These are phyloP conservation scores for Actinia tenebrosa DNA, from an alignment of 64 coral and sea anemone species.

Conservation along the genomic window DNA sequence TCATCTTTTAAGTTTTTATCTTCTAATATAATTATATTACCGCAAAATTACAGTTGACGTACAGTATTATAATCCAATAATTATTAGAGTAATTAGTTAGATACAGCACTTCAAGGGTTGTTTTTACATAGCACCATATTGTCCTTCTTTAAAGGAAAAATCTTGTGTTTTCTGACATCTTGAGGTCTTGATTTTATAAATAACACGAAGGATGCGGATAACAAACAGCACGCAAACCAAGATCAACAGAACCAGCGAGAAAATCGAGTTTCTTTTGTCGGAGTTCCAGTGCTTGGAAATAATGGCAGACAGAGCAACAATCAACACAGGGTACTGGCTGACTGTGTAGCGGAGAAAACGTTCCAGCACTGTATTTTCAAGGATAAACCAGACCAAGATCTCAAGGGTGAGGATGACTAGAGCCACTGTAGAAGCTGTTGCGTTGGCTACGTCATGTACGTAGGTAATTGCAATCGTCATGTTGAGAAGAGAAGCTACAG, in stretches of 20 bases:
- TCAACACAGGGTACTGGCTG: slow-evolving; percentile 44
- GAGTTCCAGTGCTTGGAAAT: slow-evolving; percentile 50
- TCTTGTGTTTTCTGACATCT: neutral
- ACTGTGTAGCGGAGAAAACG: slow-evolving; percentile 38
- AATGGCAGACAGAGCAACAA: slow-evolving; percentile 55
- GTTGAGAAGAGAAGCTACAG: slow-evolving; percentile 67
- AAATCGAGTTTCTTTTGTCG: slow-evolving; percentile 33
- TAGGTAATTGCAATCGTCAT: slow-evolving; percentile 54
- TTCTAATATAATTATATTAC: neutral
- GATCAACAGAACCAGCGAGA: slow-evolving; percentile 33
- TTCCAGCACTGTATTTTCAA: slow-evolving; percentile 58
- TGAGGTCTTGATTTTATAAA: neutral
- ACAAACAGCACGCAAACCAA: slow-evolving; percentile 27
- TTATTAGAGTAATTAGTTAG: too few species aligned
- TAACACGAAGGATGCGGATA: slow-evolving; percentile 29
- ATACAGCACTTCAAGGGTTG: neutral
- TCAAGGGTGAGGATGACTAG: slow-evolving; percentile 43
- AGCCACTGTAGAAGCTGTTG: slow-evolving; percentile 26
- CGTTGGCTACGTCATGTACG: slow-evolving; percentile 34
- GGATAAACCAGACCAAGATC: slow-evolving; percentile 46
- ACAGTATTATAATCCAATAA: neutral
- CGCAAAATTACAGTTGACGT: neutral
- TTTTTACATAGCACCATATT: neutral
- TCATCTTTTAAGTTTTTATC: too few species aligned
- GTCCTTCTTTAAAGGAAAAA: neutral